Evolutionary conservation across 2,113 vertebrate genomes (phyloP).

Genomic region (Dicrurus megarhynchus): DNA sequence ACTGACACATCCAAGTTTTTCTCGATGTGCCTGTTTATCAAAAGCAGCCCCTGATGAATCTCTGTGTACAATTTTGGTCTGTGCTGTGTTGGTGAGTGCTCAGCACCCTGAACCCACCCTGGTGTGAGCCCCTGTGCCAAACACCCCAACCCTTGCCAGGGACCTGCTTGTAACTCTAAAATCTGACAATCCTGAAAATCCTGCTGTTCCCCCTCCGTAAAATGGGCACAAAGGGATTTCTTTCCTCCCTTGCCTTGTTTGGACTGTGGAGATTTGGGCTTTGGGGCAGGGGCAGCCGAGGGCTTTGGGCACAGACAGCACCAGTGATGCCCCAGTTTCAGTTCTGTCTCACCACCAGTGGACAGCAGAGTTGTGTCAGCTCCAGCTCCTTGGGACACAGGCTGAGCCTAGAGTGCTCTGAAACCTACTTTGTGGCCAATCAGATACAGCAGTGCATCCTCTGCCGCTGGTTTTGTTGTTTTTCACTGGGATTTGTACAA

Average conservation of each 20-base stretch:
- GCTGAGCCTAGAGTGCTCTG: neutral
- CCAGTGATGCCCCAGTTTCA: neutral
- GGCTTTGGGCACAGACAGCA: neutral
- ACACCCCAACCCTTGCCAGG: neutral
- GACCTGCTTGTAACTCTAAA: neutral
- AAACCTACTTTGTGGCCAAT: neutral
- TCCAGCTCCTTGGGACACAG: accelerated
- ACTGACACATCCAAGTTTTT: neutral
- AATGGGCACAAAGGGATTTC: neutral
- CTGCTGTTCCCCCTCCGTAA: neutral
- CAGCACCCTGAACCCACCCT: neutral
- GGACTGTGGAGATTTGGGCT: neutral
- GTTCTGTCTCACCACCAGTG: neutral
- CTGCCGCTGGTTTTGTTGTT: neutral
- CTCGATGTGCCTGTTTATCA: neutral
- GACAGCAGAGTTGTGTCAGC: neutral
- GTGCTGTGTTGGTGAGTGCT: neutral
- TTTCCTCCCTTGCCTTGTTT: neutral
- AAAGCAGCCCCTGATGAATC: neutral
- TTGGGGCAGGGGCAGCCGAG: neutral
- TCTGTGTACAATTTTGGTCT: neutral
- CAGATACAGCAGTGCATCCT: accelerated
- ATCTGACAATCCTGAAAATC: neutral
- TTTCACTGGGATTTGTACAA: neutral
- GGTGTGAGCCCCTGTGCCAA: neutral